Conservation (phyloP, 2,113 vertebrate species). For the Thunnus maccoyii region DNA sequence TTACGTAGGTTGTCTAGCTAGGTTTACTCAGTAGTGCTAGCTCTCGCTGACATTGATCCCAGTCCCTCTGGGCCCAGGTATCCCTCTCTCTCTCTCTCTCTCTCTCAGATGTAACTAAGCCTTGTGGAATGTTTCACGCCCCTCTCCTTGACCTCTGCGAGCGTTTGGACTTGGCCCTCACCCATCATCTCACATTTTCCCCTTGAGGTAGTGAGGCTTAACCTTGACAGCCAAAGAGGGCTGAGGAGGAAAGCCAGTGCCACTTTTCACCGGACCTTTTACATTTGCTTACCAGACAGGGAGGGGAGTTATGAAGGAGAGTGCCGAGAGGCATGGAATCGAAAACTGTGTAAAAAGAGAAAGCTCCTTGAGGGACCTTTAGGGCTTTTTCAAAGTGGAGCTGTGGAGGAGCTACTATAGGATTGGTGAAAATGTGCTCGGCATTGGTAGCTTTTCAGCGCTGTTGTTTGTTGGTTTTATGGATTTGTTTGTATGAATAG, state of each 20-base stretch:
- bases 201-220: slow-evolving; percentile 64
- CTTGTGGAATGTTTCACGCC: slow-evolving; percentile 69
- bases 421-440: not conserved
- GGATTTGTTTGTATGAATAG: slow-evolving; percentile 19
- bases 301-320: slow-evolving; percentile 18
- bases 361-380: slow-evolving; percentile 55
- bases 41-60: slow-evolving; percentile 53
- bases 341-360: slow-evolving; percentile 49
- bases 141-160: slow-evolving; percentile 57
- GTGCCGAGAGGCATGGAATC: slow-evolving; percentile 25
- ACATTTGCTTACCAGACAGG: slow-evolving; percentile 23
- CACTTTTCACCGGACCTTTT: slow-evolving; percentile 53
- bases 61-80: slow-evolving; percentile 66
- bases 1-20: slow-evolving; percentile 63
- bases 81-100: slow-evolving; percentile 27
- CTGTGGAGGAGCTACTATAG: slow-evolving; percentile 10
- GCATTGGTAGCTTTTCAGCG: not conserved
- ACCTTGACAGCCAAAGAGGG: slow-evolving; percentile 70
- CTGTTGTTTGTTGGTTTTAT: slow-evolving; percentile 15
- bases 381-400: slow-evolving; percentile 42
- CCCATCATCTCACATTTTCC: slow-evolving; percentile 74
- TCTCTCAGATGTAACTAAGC: slow-evolving; percentile 74
- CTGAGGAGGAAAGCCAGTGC: slow-evolving; percentile 45
- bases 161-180: slow-evolving; percentile 57
- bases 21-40: slow-evolving; percentile 48